Conservation (phyloP, 2,888 invertebrate species). For the Agapostemon virescens region DNA sequence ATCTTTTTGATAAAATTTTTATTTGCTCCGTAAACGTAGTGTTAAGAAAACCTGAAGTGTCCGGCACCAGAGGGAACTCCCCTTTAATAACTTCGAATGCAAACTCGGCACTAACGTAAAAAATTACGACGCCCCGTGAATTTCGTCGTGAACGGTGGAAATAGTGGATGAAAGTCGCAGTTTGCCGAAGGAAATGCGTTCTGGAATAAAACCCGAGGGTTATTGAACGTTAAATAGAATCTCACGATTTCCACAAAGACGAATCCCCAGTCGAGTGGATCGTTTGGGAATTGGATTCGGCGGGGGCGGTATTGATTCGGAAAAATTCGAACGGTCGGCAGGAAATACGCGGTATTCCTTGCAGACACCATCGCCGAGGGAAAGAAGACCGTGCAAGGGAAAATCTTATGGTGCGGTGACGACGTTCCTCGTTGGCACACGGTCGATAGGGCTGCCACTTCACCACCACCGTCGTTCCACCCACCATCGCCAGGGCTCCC, state of each 20-base stretch:
- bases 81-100: not conserved
- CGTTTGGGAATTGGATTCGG: constrained; percentile 9
- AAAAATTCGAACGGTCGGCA: constrained; percentile 30
- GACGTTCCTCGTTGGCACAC: constrained; percentile 65
- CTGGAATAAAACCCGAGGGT: constrained; percentile 1
- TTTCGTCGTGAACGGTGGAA: not conserved
- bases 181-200: not conserved
- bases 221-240: constrained; percentile 17
- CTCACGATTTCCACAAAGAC: not conserved
- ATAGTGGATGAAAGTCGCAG: not conserved
- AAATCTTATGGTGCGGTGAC: constrained; percentile 68
- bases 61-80: too few species aligned
- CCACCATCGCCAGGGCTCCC: constrained; percentile 58
- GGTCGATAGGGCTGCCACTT: constrained; percentile 67
- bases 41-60: too few species aligned
- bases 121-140: not conserved
- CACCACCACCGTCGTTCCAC: constrained; percentile 58
- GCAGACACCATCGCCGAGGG: constrained; percentile 29
- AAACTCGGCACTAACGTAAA: not conserved
- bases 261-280: constrained; percentile 14
- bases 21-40: too few species aligned
- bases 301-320: constrained; percentile 12
- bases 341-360: constrained; percentile 46
- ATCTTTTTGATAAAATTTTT: too few species aligned
- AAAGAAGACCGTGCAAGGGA: constrained; percentile 51